phyloP scores from a whole-genome alignment of 2,888 invertebrate species.

The Teinopalpus imperialis region DNA sequence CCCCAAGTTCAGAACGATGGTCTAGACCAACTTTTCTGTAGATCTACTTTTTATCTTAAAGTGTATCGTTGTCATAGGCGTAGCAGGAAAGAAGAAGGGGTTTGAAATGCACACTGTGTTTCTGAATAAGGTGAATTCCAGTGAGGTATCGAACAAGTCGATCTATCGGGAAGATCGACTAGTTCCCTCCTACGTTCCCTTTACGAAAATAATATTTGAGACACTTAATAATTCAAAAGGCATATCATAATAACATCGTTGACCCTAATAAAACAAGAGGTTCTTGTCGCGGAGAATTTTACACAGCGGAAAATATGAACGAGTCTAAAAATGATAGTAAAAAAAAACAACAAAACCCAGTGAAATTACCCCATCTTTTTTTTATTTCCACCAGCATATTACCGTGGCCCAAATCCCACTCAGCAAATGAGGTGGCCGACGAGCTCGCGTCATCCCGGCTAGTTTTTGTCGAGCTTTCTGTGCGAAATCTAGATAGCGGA shows the following conservation, averaged over 20 bases:
- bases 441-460: neutral
- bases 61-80: too few species aligned
- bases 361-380: constrained; percentile 5
- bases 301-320: neutral
- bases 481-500: constrained; percentile 11
- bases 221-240: neutral
- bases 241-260: neutral
- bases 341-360: constrained; percentile 3
- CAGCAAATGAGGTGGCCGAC: constrained; percentile 19
- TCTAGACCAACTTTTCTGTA: too few species aligned
- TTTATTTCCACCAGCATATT: constrained; percentile 12
- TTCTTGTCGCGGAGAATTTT: constrained; percentile 2
- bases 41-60: too few species aligned
- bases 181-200: too few species aligned
- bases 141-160: too few species aligned
- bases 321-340: constrained; percentile 14
- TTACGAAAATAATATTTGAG: neutral
- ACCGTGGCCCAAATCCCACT: constrained; percentile 18
- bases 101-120: too few species aligned
- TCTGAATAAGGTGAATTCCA: too few species aligned
- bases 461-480: constrained; percentile 13
- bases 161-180: too few species aligned
- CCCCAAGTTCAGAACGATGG: too few species aligned
- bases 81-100: too few species aligned
- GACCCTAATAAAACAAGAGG: constrained; percentile 4